phyloP scores from a whole-genome alignment of 2,888 invertebrate genomes.

The Formica aserva region DNA sequence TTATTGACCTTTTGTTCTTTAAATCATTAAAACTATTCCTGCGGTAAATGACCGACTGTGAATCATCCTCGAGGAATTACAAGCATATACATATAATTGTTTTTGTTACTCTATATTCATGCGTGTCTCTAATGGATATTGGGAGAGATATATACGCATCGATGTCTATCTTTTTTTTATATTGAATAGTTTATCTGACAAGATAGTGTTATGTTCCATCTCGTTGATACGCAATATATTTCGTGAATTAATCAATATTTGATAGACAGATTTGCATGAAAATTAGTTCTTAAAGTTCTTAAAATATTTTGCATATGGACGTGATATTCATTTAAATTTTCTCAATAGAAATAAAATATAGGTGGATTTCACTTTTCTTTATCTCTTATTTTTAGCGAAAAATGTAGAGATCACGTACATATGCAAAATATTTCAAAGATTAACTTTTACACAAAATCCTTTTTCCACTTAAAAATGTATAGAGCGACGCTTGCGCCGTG shows the following conservation, averaged over 20 bases:
- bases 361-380: constrained; percentile 11
- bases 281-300: constrained; percentile 20
- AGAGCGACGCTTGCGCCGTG: background rate
- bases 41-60: constrained; percentile 12
- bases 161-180: background rate
- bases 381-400: constrained; percentile 31
- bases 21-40: constrained; percentile 58
- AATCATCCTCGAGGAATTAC: constrained; percentile 32
- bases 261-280: constrained; percentile 18
- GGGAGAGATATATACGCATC: background rate
- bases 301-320: constrained; percentile 25
- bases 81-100: background rate
- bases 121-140: background rate
- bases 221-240: background rate
- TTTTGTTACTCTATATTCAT: background rate
- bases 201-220: background rate
- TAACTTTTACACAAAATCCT: constrained; percentile 31
- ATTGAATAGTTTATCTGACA: constrained; percentile 4
- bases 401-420: constrained; percentile 34
- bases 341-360: constrained; percentile 31
- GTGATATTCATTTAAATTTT: constrained; percentile 29
- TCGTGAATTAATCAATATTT: background rate
- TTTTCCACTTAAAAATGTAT: background rate
- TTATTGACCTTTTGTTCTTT: constrained; percentile 67
- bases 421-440: constrained; percentile 40